Percentiles rank a stretch among this genome's conserved stretches.
phyloP scores from a whole-genome alignment of 2,888 invertebrate species.

The Zygothrica quintamaculata region DNA sequence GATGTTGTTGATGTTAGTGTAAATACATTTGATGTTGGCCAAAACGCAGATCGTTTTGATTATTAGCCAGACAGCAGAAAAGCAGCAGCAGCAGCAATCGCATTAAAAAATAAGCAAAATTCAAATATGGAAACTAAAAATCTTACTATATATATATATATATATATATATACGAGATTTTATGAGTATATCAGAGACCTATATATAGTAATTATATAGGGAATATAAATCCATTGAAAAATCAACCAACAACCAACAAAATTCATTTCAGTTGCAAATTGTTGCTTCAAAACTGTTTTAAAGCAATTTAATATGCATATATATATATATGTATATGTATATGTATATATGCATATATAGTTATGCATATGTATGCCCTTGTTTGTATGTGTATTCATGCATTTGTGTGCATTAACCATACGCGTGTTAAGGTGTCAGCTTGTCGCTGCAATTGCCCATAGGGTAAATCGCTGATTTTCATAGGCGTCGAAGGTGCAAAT shows the following conservation, averaged over 20 bases:
- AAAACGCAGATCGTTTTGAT: conserved; percentile 42
- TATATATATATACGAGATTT: no score
- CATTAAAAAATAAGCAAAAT: no score
- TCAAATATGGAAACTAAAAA: no score
- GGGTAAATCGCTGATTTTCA: conserved; percentile 42
- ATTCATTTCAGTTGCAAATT: not conserved
- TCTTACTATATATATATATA: no score
- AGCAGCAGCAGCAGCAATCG: no score
- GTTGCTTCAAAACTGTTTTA: conserved; percentile 10
- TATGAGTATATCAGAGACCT: no score
- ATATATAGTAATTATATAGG: no score
- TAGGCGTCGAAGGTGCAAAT: conserved; percentile 65
- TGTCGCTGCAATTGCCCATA: conserved; percentile 44
- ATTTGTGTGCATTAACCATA: conserved; percentile 2
- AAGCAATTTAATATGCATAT: conserved; percentile 12
- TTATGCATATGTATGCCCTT: conserved; percentile 10
- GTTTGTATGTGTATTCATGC: not conserved
- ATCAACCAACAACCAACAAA: no score
- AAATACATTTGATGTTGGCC: conserved; percentile 21
- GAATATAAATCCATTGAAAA: no score
- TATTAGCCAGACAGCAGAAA: conserved; percentile 32
- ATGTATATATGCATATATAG: conserved; percentile 13
- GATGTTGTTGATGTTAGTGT: conserved; percentile 27
- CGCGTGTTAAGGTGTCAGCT: conserved; percentile 54
- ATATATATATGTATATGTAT: conserved; percentile 1